Conservation (phyloP, 2,113 vertebrate genomes). For the Calonectris borealis region DNA sequence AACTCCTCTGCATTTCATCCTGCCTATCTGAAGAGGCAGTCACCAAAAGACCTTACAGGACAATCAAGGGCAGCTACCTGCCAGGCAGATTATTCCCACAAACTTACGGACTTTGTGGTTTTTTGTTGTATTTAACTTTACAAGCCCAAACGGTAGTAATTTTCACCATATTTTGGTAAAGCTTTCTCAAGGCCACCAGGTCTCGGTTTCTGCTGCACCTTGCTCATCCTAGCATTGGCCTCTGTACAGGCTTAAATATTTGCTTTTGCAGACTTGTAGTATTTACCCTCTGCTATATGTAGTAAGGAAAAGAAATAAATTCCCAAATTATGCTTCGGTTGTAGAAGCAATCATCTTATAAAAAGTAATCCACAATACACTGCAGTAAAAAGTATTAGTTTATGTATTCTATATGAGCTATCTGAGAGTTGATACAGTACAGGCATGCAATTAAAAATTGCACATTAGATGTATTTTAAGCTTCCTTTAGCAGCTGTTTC, state of each 20-base stretch:
- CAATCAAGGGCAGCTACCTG: neutral
- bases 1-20: neutral
- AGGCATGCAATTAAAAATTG: conserved; percentile 27
- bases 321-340: neutral
- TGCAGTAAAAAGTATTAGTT: neutral
- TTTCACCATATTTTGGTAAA: neutral
- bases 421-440: neutral
- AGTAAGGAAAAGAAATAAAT: conserved; percentile 9
- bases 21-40: neutral
- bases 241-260: neutral
- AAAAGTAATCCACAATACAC: neutral
- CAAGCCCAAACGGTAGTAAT: neutral
- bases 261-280: neutral
- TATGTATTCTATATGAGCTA: neutral
- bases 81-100: neutral
- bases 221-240: neutral
- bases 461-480: conserved; percentile 1
- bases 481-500: conserved; percentile 42
- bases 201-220: neutral
- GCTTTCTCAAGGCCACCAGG: neutral
- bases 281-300: neutral
- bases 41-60: neutral
- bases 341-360: neutral
- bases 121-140: neutral
- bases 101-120: neutral